Evolutionary conservation across 2,797 vertebrate species (phyloP), one percentile per base, ranked within the genome.

Genomic region (Chloroceryle amazona): DNA sequence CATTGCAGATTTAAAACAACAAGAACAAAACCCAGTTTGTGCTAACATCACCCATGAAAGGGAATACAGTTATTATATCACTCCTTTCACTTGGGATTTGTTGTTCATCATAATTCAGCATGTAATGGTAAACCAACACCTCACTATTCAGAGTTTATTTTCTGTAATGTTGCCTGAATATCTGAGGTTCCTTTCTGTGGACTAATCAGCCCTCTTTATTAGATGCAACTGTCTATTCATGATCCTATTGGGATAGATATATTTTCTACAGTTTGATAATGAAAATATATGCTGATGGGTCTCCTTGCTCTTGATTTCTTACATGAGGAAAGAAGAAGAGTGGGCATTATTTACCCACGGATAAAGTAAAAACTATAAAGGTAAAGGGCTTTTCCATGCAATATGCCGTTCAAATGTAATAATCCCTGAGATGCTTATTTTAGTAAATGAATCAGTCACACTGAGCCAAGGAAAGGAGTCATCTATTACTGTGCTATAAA

Each of bases 391-490:
- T 98, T 97, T 96, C 86, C 81, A 73, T 94, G 81, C 73, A 97
- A 94, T 96, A 96, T 95, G 93, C 88, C 13, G 46, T 83, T 96
- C 96, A 96, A 97, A 97, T 91, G 79, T 92, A 97, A 96, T 96
- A 96, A 96, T 95, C 92, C 90, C 86, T 81, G 93, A 81, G 80
- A 96, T 93, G 91, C 94, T 98, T 98, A 96, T 98, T 98, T 98
- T 96, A 95, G 95, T 94, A 97, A 98, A 97, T 97, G 97, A 98
- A 97, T 97, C 97, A 96, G 86, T 94, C 81, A 93, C 78, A 75
- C 15, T 14, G 76, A 97, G 92, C 92, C 92, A 95, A 96, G 93
- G 68, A 91, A 97, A 86, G 54, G 66, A 95, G 57, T 14, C 83
- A 87, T 97, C 81, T 95, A 94, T 98, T 96, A 97, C 94, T 3